Evolutionary conservation across 2,888 invertebrate genomes (phyloP), one percentile per base, ranked within the genome.

Genomic region (Ganaspis brasiliensis): DNA sequence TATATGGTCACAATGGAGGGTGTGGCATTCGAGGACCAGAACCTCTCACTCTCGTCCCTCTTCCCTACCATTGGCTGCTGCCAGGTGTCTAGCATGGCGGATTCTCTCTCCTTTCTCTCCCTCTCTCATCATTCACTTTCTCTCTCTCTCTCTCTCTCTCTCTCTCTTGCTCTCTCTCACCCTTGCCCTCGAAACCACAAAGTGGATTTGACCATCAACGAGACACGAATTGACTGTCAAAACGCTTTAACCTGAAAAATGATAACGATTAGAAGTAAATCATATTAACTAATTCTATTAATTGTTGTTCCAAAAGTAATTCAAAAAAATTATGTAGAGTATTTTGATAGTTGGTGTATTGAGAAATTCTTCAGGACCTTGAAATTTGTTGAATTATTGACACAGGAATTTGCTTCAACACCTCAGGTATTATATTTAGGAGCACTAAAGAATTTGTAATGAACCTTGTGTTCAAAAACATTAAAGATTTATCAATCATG

Each of bases 11-110:
- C 88, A 89, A 89, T 88, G 86, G 88, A 89, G 90, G 90, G 90
- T 90, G 90, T 90, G 90, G 90, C 90, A 84, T 89, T 90, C 86
- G 87, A 90, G 88, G 87, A 88, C 85, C 86, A 85, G 87, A 89
- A 86, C 83, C 85, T 84, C 84, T 75, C 79, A 57, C 80, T 79
- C 79, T 79, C 82, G 78, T 85, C 83, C 86, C 67, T 84, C 86
- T 83, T 85, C 82, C 86, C 87, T 85, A 85, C 87, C 84, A 89
- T 89, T 89, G 88, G 88, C 84, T 86, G 87, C 83, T 84, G 82
- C 84, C 86, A 86, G 86, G 86, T 87, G 86, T 87, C 86, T 84
- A 85, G 86, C 85, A 89, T 89, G 88, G 88, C 89, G 89, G 88
- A 84, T 79, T 57, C 81, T 82, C 79, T 76, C 73, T 57, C 35